Percentiles rank a stretch among this genome's conserved stretches.
These are phyloP conservation scores for Bedellia somnulentella DNA, from an alignment of 2,888 invertebrate species.

Conservation along the genomic window DNA sequence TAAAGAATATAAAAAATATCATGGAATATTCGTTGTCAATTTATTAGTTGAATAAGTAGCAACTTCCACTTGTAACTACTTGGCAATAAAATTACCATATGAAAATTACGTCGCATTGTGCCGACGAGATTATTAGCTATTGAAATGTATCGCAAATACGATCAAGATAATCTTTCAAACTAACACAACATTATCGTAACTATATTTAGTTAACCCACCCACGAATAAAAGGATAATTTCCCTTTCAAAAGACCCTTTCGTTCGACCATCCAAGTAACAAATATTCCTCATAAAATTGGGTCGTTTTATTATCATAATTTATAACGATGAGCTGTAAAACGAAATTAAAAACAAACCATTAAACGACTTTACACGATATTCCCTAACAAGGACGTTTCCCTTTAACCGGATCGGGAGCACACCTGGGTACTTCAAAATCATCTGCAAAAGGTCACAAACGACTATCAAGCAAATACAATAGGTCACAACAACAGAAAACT, in stretches of 20 bases:
- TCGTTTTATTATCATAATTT: slow-evolving; percentile 42
- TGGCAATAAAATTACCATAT: no score
- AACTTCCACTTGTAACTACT: no score
- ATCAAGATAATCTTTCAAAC: no score
- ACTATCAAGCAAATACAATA: slow-evolving; percentile 21
- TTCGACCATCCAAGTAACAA: slow-evolving; percentile 27
- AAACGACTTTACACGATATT: slow-evolving; percentile 56
- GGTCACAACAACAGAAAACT: slow-evolving; percentile 13
- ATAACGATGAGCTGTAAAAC: slow-evolving; percentile 28
- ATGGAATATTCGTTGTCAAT: no score
- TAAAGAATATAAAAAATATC: no score
- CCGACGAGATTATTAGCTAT: no score
- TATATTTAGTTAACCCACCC: slow-evolving; percentile 17
- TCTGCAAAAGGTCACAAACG: slow-evolving; percentile 56
- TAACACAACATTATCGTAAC: neutral
- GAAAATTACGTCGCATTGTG: no score
- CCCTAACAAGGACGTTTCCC: slow-evolving; percentile 58
- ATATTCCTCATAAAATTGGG: slow-evolving; percentile 32
- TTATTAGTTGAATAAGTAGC: no score
- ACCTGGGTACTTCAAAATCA: slow-evolving; percentile 59
- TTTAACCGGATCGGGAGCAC: slow-evolving; percentile 60
- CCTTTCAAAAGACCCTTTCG: slow-evolving; percentile 18
- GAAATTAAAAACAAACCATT: slow-evolving; percentile 62
- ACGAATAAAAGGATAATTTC: slow-evolving; percentile 20
- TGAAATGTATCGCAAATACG: no score